Base-by-base conservation (phyloP, 2,888 invertebrate species). In the Hydroisotoma schaefferi region DNA sequence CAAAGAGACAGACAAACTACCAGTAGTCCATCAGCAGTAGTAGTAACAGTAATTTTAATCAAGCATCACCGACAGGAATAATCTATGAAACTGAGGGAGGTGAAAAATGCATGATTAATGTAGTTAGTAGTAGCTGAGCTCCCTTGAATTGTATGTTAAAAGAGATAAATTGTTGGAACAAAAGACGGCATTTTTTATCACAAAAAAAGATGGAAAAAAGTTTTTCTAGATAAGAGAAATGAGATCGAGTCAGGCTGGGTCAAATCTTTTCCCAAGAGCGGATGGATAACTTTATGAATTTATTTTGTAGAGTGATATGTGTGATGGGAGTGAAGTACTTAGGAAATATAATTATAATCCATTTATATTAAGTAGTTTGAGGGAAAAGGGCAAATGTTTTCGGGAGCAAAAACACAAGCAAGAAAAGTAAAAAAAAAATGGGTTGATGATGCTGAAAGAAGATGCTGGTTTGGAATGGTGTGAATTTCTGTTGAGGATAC, bases 401-500 rank as follows among this genome's bases (percentile, higher is more conserved):
- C 37, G 23, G 18, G 37, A 33, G 33, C 37, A 52, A 52, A 52
- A 52, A 52, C 51, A 52, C 10, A 33, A 52, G 49, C 20, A n/a
- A n/a, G n/a, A n/a, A n/a, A n/a, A n/a, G n/a, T n/a, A n/a, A n/a
- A n/a, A 40, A 20, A 40, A 15, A 8, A 15, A 40, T 40, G n/a
- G 40, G 40, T 10, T 40, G n/a, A 18, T 15, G 40, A 40, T 40
- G 5, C 40, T 40, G 8, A 20, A 18, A 40, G 40, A 40, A 15
- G 5, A 43, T n/a, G n/a, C n/a, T n/a, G n/a, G n/a, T n/a, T n/a
- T 40, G 23, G 20, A 40, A 43, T 49, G 61, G 61, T 62, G 55
- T 62, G 61, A 62, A 57, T 62, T 54, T 61, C 61, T 61, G 48
- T 40, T 61, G 61, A 51, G 40, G 53, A 57, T 48, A 55, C 67